These are phyloP conservation scores for Erithacus rubecula DNA, from an alignment of 2,797 vertebrate species.

Conservation along the genomic window DNA sequence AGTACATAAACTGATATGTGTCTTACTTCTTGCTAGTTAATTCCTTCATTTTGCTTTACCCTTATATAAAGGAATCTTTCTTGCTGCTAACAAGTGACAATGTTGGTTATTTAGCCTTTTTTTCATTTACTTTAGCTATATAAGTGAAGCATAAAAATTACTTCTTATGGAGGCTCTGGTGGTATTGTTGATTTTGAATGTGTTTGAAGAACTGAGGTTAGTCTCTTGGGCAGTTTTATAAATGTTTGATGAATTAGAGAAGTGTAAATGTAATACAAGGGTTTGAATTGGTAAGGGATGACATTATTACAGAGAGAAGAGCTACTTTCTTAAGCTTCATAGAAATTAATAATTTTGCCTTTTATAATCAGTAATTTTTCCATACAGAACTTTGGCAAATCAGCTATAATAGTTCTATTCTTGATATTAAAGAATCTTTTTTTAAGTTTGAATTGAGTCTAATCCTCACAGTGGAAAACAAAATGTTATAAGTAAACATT, in stretches of 20 bases:
- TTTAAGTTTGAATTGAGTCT: neutral
- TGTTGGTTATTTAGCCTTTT: neutral
- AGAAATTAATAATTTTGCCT: neutral
- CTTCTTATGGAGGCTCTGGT: neutral
- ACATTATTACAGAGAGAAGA: neutral
- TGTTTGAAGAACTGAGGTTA: neutral
- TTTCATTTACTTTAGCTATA: neutral
- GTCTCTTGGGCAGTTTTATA: neutral
- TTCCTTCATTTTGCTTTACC: neutral
- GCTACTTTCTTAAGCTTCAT: neutral
- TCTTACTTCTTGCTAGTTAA: neutral
- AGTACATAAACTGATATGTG: neutral
- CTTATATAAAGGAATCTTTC: neutral
- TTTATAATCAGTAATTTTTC: neutral
- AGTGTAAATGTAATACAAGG: neutral
- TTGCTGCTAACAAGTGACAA: neutral
- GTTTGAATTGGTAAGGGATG: neutral
- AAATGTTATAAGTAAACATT: neutral
- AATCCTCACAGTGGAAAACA: neutral
- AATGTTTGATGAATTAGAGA: neutral
- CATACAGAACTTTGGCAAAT: neutral
- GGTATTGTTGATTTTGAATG: neutral
- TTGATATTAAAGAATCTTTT: neutral
- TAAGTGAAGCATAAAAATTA: neutral
- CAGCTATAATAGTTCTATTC: neutral